Percentiles rank a stretch among this genome's conserved stretches.
phyloP scores from a whole-genome alignment of 2,888 invertebrate species.

The Tachina grossa region DNA sequence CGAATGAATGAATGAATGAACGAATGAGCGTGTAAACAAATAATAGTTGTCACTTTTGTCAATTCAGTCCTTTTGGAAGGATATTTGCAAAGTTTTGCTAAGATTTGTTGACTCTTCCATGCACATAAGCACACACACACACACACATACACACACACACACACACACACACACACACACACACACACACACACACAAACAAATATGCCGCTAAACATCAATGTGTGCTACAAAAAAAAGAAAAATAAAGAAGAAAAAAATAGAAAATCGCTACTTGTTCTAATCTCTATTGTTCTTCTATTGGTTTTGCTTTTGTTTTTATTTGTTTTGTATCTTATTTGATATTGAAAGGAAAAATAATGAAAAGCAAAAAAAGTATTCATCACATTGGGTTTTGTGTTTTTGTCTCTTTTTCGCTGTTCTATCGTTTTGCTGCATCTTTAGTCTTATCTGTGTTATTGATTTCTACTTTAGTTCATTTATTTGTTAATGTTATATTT shows the following conservation, averaged over 20 bases:
- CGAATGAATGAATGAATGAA: constrained; percentile 26
- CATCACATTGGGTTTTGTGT: not conserved
- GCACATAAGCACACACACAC: constrained; percentile 25
- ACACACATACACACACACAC: constrained; percentile 29
- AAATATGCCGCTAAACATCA: constrained; percentile 9
- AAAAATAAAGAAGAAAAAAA: not conserved
- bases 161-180: constrained; percentile 34
- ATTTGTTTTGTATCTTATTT: constrained; percentile 55
- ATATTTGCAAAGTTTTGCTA: constrained; percentile 69
- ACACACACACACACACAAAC: constrained; percentile 31
- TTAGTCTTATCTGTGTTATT: constrained; percentile 21
- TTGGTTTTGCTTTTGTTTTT: constrained; percentile 11
- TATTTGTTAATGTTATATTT: constrained; percentile 44
- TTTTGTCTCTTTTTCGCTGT: constrained; percentile 7
- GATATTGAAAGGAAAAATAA: constrained; percentile 63
- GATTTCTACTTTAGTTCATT: constrained; percentile 55
- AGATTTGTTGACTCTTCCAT: constrained; percentile 63
- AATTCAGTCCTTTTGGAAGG: constrained; percentile 62
- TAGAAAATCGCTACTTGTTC: not conserved
- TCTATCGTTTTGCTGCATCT: constrained; percentile 6
- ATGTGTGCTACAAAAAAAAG: constrained; percentile 30
- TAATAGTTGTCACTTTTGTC: constrained; percentile 69
- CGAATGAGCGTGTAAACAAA: constrained; percentile 61
- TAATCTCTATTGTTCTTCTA: constrained; percentile 33
- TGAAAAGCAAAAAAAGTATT: constrained; percentile 31